Evolutionary conservation across 2,113 vertebrate species (phyloP), one percentile per base, ranked within the genome.

Genomic region (Meleagris gallopavo): DNA sequence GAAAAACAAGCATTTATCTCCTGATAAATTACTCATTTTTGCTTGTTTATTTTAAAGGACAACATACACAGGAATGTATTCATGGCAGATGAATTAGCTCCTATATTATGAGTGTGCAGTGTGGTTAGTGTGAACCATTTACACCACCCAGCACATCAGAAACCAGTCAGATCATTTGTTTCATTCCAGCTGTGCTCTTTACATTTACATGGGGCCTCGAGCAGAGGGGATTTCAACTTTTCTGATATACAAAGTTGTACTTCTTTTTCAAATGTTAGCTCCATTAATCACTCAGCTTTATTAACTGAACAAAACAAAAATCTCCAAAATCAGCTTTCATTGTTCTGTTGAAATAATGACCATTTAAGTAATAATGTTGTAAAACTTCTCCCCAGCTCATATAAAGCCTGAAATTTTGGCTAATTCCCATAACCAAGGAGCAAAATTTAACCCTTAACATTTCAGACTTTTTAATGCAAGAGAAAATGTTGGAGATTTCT

Each of bases 71-170:
- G 91, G 54, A 88, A 94, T 57, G 85, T 91, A 97, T 97, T 97
- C 95, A 95, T 88, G 43, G 95, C 83, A 95, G 69, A 95, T 97
- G 96, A 97, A 97, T 97, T 95, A 91, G 91, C 93, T 96, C 85
- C 94, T 96, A 85, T 96, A 88, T 88, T 94, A 94, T 91, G 83
- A 91, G 76, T 2, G 1, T 88, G 69, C 89, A 48, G 61, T 91
- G 94, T 86, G 93, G 93, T 94, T 91, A 90, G 83, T 45, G 55
- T 89, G 93, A 95, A 90, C 62, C 88, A 30, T 91, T 95, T 95
- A 78, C 72, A 88, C 87, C 85, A 86, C 76, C 69, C 88, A 89
- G 57, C 88, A 93, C 91, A 88, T 95, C 95, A 96, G 88, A 89
- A 97, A 83, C 93, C 38, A 88, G 89, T 50, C 79, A 89, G 69